phyloP scores from a whole-genome alignment of 2,113 vertebrate genomes.

The Todiramphus saurophagus region DNA sequence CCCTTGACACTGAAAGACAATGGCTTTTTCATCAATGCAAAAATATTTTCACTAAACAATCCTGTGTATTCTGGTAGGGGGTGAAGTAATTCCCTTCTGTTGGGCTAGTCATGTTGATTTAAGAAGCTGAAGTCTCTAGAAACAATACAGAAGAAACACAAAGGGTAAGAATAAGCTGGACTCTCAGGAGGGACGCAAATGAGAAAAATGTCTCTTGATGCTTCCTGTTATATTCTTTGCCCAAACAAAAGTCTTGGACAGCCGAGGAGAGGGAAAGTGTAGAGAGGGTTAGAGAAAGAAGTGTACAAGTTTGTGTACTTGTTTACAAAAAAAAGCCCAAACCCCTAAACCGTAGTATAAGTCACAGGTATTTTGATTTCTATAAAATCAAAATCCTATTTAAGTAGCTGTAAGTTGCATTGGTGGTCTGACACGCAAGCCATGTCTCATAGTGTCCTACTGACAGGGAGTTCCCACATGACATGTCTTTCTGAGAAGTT shows the following conservation, averaged over 20 bases:
- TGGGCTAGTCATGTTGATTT: background rate
- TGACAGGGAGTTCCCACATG: background rate
- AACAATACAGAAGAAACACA: conserved; percentile 21
- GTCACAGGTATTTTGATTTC: background rate
- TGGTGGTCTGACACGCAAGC: background rate
- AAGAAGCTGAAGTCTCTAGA: conserved; percentile 22
- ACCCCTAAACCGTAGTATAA: background rate
- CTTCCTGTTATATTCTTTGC: conserved; percentile 3
- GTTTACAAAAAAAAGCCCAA: background rate
- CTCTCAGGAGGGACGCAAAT: background rate
- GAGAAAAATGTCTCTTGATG: background rate
- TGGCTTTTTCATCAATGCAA: background rate
- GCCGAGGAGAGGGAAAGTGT: background rate
- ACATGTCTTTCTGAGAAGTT: background rate
- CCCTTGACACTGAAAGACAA: background rate
- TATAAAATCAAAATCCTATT: background rate
- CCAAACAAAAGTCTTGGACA: background rate
- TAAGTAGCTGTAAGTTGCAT: background rate
- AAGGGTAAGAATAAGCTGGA: background rate
- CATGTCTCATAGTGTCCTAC: background rate
- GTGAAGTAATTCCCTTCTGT: conserved; percentile 31
- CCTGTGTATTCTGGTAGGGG: background rate
- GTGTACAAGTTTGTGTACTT: fast-evolving
- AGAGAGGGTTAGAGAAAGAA: background rate
- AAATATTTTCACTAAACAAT: conserved; percentile 7